These are phyloP conservation scores for Leptinotarsa lineolata DNA, from an alignment of 1,140 invertebrate species.

Conservation along the genomic window DNA sequence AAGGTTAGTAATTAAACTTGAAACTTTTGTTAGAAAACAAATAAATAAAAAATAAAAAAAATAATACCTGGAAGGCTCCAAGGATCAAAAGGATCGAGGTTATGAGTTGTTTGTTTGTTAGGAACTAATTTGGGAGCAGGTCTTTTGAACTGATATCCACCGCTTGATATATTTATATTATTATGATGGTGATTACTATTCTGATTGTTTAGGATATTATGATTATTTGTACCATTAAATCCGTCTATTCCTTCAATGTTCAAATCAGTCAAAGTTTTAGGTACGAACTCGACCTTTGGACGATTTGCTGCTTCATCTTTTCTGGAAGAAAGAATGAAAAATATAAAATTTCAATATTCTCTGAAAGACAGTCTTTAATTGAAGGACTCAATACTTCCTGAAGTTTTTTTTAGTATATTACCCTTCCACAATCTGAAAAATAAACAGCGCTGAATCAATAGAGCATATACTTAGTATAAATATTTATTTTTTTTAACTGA, in stretches of 20 bases:
- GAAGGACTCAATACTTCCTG: background rate
- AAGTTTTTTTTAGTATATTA: background rate
- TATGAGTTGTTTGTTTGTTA: slow-evolving; percentile 42
- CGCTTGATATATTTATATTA: slow-evolving; percentile 32
- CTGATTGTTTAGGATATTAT: slow-evolving; percentile 43
- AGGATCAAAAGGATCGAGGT: slow-evolving; percentile 51
- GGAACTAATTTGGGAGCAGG: slow-evolving; percentile 49
- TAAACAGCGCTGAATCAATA: no score
- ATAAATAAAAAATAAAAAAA: slow-evolving; percentile 41
- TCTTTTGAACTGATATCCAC: slow-evolving; percentile 40
- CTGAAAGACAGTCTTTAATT: no score
- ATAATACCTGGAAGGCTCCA: slow-evolving; percentile 55
- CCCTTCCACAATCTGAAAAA: no score
- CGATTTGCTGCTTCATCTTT: slow-evolving; percentile 86
- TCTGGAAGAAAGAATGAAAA: slow-evolving; percentile 60
- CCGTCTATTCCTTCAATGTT: slow-evolving; percentile 74
- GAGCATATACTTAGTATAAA: no score
- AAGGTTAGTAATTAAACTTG: background rate
- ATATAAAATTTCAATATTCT: background rate
- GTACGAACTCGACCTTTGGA: slow-evolving; percentile 89
- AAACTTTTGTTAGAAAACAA: background rate
- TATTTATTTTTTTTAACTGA: no score
- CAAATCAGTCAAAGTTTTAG: slow-evolving; percentile 88
- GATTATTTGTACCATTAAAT: slow-evolving; percentile 55
- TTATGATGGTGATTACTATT: slow-evolving; percentile 37